A percentile compares a stretch with the other conserved stretches of the same genome.
Evolutionary conservation across 2,888 invertebrate genomes (phyloP).

Genomic region (Ochropleura leucogaster): DNA sequence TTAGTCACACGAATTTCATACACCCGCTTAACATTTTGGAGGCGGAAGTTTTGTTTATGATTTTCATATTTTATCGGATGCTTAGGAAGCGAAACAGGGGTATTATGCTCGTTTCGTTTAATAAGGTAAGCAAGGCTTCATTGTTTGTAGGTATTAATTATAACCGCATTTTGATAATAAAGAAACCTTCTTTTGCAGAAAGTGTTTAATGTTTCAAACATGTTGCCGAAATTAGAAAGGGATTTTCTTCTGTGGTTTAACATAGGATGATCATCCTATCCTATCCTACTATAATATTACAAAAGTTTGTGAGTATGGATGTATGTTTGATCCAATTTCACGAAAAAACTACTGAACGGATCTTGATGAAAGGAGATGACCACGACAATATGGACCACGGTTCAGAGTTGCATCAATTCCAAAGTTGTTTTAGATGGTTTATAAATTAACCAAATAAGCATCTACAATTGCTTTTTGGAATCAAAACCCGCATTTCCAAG

Average conservation of each 20-base stretch:
- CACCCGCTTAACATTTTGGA: conserved; percentile 41
- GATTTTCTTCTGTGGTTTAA: not conserved
- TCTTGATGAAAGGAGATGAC: too few relatives aligned
- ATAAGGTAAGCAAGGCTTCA: conserved; percentile 12
- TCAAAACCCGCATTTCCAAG: too few relatives aligned
- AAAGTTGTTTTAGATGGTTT: too few relatives aligned
- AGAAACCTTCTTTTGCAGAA: not conserved
- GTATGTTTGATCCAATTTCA: too few relatives aligned
- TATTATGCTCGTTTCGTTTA: conserved; percentile 26
- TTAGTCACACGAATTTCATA: conserved; percentile 47
- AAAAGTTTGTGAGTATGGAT: too few relatives aligned
- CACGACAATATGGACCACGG: too few relatives aligned
- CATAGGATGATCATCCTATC: not conserved
- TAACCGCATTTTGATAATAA: conserved; percentile 1
- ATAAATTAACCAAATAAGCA: too few relatives aligned
- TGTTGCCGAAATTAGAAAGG: not conserved
- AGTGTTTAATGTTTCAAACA: not conserved
- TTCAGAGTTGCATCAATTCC: too few relatives aligned
- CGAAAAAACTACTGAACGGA: too few relatives aligned
- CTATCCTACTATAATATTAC: too few relatives aligned
- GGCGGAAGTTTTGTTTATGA: conserved; percentile 44
- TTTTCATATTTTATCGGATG: conserved; percentile 45
- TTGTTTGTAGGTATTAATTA: conserved; percentile 13
- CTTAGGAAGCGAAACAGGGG: conserved; percentile 18
- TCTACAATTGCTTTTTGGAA: too few relatives aligned